Base-by-base conservation (phyloP, 2,113 vertebrate genomes). In the Bufo bufo region DNA sequence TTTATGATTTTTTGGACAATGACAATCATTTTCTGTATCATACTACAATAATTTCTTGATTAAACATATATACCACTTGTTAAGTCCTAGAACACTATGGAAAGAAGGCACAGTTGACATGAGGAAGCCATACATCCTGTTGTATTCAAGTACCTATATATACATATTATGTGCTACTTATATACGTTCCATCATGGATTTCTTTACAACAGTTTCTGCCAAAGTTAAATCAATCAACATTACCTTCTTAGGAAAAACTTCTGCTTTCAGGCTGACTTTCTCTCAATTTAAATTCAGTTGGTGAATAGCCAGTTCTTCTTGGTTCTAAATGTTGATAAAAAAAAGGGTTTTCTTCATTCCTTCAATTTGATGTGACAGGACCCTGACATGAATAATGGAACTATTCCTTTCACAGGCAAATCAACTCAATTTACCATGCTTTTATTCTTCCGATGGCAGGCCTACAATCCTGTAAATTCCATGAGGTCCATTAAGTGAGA, bases 311-410 rank as follows among this genome's bases (percentile, higher is more conserved):
- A 92, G 96, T 97, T 96, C 96, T 97, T 95, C 97, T 96, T 96
- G 95, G 97, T 96, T 96, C 93, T 97, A 96, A 99, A 98, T 94
- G 95, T 95, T 96, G 96, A 97, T 98, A 97, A 97, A 99, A 95
- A 99, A 95, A 96, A 80, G 54, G 96, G 91, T 94, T 95, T 96
- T 98, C 97, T 99, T 98, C 96, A 96, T 95, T 97, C 97, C 95
- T 96, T 99, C 97, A 97, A 98, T 98, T 97, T 96, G 96, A 98
- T 98, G 97, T 99, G 98, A 99, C 98, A 99, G 97, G 96, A 95
- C 96, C 94, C 96, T 97, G 98, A 98, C 97, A 97, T 97, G 98
- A 99, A 97, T 97, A 99, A 99, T 99, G 97, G 97, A 97, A 97
- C 92, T 95, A 90, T 90, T 95, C 96, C 96, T 98, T 99, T 99